Evolutionary conservation across 2,888 invertebrate genomes (phyloP).

Genomic region (Drosophila borborema): DNA sequence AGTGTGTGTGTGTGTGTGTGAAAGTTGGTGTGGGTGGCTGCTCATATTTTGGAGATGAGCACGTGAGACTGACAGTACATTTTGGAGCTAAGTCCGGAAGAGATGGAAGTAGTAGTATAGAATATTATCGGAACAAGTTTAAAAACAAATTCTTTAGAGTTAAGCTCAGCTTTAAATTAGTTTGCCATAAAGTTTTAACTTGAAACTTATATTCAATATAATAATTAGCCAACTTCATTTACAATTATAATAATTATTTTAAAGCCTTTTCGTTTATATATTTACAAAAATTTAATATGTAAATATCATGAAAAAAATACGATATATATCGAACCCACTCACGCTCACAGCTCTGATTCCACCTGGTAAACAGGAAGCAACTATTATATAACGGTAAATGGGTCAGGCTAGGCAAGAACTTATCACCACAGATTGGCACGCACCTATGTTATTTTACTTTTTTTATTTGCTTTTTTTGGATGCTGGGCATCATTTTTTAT

Average conservation of each 20-base stretch:
- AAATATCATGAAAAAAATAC: too few relatives aligned
- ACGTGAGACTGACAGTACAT: not conserved
- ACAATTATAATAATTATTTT: not conserved
- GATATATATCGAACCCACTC: constrained; percentile 6
- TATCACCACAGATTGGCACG: constrained; percentile 59
- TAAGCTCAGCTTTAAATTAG: not conserved
- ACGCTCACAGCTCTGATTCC: constrained; percentile 49
- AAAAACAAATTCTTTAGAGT: not conserved
- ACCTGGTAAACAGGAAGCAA: constrained; percentile 60
- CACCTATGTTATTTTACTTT: constrained; percentile 50
- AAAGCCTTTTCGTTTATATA: not conserved
- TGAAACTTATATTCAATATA: not conserved
- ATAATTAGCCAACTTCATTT: not conserved
- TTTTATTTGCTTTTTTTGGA: constrained; percentile 22
- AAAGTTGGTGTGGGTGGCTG: constrained; percentile 19
- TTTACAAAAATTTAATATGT: not conserved
- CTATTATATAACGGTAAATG: constrained; percentile 71
- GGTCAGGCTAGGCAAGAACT: constrained; percentile 52
- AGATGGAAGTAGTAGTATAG: not conserved
- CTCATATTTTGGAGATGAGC: constrained; percentile 27
- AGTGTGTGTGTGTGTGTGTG: constrained; percentile 3
- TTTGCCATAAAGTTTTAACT: not conserved
- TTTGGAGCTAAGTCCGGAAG: not conserved
- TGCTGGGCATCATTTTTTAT: constrained; percentile 71
- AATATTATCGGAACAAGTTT: not conserved